Conservation (phyloP, 2,113 vertebrate genomes). For the Rhynchopsitta pachyrhyncha region DNA sequence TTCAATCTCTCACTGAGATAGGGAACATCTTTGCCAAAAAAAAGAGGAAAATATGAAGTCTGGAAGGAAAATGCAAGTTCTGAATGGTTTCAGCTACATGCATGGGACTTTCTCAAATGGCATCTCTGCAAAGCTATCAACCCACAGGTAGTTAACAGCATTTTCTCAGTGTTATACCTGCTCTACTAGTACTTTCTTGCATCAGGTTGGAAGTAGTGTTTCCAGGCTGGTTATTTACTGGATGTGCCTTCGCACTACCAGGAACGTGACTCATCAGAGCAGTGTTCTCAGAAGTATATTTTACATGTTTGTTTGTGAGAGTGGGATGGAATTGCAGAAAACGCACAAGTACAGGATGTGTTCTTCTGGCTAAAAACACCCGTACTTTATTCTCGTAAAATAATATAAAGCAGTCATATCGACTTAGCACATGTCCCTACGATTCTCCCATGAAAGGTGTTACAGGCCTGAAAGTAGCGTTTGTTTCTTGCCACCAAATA, state of each 20-base stretch:
- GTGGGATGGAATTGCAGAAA: constrained; percentile 45
- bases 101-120: neutral
- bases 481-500: neutral
- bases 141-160: neutral
- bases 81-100: neutral
- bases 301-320: neutral
- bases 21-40: neutral
- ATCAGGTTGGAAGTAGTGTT: neutral
- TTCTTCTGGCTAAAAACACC: neutral
- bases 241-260: constrained; percentile 12
- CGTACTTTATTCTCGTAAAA: neutral
- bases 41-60: neutral
- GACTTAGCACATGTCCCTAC: neutral
- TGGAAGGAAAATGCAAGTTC: neutral
- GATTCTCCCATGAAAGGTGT: constrained; percentile 12
- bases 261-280: constrained; percentile 48
- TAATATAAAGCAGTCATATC: neutral
- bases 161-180: neutral
- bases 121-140: rapidly evolving
- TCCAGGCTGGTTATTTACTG: constrained; percentile 15
- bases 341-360: constrained; percentile 21
- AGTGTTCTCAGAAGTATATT: constrained; percentile 40
- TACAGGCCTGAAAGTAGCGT: neutral
- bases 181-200: neutral
- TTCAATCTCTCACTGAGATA: neutral